These are phyloP conservation scores for Oegoconia quadripuncta DNA, from an alignment of 2,888 invertebrate genomes.

Conservation along the genomic window DNA sequence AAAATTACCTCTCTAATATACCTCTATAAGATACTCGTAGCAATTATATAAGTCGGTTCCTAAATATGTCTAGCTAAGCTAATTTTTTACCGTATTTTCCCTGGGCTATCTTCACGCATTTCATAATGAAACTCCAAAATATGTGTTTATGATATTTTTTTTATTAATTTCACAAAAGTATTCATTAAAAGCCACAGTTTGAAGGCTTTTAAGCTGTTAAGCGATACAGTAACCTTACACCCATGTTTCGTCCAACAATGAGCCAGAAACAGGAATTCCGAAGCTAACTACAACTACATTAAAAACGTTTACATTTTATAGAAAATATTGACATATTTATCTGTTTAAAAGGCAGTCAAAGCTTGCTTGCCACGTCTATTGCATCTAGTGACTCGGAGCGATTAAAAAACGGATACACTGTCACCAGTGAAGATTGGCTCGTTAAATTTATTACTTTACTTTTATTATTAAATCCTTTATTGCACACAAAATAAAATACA, in stretches of 20 bases:
- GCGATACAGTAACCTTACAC: slow-evolving; percentile 56
- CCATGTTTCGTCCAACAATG: slow-evolving; percentile 48
- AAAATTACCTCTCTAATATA: too few species aligned
- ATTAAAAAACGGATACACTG: background rate
- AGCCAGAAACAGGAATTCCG: slow-evolving; percentile 63
- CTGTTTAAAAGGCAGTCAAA: slow-evolving; percentile 64
- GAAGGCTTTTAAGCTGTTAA: slow-evolving; percentile 78
- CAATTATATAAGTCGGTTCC: too few species aligned
- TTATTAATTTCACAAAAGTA: slow-evolving; percentile 79
- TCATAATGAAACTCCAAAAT: slow-evolving; percentile 10
- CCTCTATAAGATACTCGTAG: too few species aligned
- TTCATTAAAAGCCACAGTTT: slow-evolving; percentile 76
- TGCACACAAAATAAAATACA: too few species aligned
- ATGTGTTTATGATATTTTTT: slow-evolving; percentile 62
- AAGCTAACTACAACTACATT: slow-evolving; percentile 71
- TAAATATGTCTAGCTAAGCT: too few species aligned
- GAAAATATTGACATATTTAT: slow-evolving; percentile 70
- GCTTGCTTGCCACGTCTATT: slow-evolving; percentile 58
- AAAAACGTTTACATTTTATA: slow-evolving; percentile 68
- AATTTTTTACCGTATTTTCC: too few species aligned
- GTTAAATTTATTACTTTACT: background rate
- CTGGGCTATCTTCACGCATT: too few species aligned
- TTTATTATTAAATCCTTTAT: too few species aligned
- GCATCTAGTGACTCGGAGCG: slow-evolving; percentile 33
- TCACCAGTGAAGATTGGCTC: background rate